Conservation (phyloP, 92 coral and sea anemone species). For the Nematostella vectensis region DNA sequence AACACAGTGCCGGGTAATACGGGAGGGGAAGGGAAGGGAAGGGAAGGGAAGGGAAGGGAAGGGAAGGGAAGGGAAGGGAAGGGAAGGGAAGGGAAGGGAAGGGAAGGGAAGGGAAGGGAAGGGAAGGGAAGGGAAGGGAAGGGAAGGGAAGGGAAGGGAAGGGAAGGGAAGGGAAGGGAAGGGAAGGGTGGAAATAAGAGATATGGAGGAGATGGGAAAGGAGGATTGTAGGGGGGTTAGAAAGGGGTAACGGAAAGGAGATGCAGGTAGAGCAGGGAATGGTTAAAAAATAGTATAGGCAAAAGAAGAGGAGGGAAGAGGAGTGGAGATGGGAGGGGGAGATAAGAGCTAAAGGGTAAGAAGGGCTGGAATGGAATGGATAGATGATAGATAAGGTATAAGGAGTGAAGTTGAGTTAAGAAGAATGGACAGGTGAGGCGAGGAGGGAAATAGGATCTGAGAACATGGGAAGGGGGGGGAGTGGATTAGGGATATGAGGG, state of each 20-base stretch:
- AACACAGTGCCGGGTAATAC: conserved; percentile 7
- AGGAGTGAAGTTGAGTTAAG: no score
- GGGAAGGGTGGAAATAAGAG: background rate
- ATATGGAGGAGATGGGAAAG: background rate
- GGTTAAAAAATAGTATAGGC: background rate
- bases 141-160: conserved; percentile 2
- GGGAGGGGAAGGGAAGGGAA: conserved; percentile 9
- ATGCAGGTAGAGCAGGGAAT: background rate
- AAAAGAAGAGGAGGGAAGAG: background rate
- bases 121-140: conserved; percentile 10
- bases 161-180: conserved; percentile 2
- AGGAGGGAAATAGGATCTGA: no score
- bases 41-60: conserved; percentile 12
- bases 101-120: conserved; percentile 12
- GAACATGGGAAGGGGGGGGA: no score
- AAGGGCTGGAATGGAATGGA: background rate
- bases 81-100: conserved; percentile 12
- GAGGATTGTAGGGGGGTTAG: background rate
- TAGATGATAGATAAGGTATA: no score
- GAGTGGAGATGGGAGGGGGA: background rate
- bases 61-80: conserved; percentile 12
- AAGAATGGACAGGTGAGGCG: no score
- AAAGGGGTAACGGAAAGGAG: background rate
- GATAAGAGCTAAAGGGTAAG: background rate
- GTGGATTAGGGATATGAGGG: no score